Evolutionary conservation across 2,797 vertebrate species (phyloP).

Genomic region (Cryptoblepharus egeriae): DNA sequence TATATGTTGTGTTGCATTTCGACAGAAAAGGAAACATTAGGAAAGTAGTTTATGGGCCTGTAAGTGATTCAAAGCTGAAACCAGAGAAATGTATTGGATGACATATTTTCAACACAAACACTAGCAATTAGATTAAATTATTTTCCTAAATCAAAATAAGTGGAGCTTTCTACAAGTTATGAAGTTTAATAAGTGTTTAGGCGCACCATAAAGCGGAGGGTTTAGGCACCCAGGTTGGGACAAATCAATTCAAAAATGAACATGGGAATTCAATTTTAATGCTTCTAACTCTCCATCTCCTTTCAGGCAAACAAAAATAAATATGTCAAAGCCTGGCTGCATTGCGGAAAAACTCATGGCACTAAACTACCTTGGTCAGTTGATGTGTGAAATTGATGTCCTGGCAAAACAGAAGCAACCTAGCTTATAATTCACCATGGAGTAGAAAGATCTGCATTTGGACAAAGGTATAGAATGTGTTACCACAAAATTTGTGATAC

Average conservation of each 20-base stretch:
- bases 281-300: too few species aligned
- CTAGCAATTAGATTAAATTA: conserved; percentile 65
- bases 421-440: not conserved
- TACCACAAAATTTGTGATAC: too few species aligned
- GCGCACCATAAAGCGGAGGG: conserved; percentile 51
- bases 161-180: conserved; percentile 63
- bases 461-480: too few species aligned
- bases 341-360: too few species aligned
- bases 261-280: too few species aligned
- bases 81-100: conserved; percentile 62
- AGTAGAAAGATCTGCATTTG: not conserved
- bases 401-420: not conserved
- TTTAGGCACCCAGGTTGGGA: conserved; percentile 44
- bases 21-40: conserved; percentile 44
- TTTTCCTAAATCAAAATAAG: conserved; percentile 69
- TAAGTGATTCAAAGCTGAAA: conserved; percentile 53
- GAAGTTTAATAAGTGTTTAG: conserved; percentile 68
- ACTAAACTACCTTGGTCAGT: too few species aligned
- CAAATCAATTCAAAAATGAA: too few species aligned
- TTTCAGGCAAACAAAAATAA: too few species aligned
- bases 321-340: too few species aligned
- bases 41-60: not conserved
- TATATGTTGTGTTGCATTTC: conserved; percentile 13
- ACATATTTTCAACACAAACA: conserved; percentile 64
- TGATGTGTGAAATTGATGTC: not conserved